phyloP scores from a whole-genome alignment of 2,113 vertebrate genomes.

The Nipponia nippon region DNA sequence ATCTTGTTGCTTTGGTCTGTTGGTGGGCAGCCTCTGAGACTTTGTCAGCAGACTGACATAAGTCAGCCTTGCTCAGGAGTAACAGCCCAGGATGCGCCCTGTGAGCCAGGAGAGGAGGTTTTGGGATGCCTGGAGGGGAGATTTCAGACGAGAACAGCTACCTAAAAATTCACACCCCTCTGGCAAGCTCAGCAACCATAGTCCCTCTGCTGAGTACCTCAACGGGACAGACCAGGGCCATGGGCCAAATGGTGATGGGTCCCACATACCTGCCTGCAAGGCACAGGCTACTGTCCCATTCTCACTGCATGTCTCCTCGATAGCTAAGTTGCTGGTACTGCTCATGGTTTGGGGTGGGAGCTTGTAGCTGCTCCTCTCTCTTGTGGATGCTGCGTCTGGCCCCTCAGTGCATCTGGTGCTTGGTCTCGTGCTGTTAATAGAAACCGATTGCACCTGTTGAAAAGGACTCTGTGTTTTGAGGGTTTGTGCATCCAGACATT shows the following conservation, averaged over 20 bases:
- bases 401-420: neutral
- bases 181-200: neutral
- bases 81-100: neutral
- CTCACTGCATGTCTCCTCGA: neutral
- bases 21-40: neutral
- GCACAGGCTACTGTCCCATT: neutral
- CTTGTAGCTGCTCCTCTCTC: neutral
- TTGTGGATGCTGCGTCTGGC: neutral
- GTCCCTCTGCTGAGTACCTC: neutral
- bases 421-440: neutral
- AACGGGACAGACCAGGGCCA: neutral
- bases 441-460: neutral
- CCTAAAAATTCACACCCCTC: neutral
- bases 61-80: neutral
- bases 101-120: neutral
- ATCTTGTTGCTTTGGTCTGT: neutral
- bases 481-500: neutral
- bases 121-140: neutral
- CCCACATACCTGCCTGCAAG: neutral
- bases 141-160: neutral
- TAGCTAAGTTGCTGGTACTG: neutral
- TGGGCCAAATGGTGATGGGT: accelerated
- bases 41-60: neutral
- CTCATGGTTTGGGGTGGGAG: neutral
- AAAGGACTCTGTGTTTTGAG: neutral